Percentiles rank a stretch among this genome's conserved stretches.
phyloP scores from a whole-genome alignment of 2,888 invertebrate genomes.

The Nowickia ferox region DNA sequence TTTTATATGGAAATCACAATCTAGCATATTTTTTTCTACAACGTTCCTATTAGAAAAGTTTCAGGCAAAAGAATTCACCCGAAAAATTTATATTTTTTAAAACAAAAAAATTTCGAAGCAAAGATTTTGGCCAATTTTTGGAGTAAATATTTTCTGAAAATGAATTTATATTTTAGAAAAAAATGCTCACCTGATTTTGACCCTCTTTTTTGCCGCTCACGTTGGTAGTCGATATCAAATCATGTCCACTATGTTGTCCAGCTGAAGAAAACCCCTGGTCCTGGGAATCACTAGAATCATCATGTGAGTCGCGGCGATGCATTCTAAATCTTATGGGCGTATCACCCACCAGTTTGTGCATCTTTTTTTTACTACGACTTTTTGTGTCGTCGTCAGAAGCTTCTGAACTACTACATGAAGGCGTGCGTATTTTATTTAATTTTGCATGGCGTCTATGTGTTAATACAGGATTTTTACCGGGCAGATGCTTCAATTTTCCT shows the following conservation, averaged over 20 bases:
- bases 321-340: conserved; percentile 86
- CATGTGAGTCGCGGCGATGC: conserved; percentile 90
- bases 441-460: conserved; percentile 86
- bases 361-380: conserved; percentile 89
- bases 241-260: conserved; percentile 76
- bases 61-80: no score
- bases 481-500: conserved; percentile 79
- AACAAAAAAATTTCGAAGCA: no score
- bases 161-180: background rate
- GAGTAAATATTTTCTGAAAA: background rate
- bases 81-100: no score
- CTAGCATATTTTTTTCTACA: no score
- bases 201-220: conserved; percentile 79
- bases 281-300: conserved; percentile 93
- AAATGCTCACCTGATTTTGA: conserved; percentile 75
- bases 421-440: conserved; percentile 89
- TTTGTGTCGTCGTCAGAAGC: conserved; percentile 95
- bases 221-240: conserved; percentile 67
- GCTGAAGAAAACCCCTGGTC: conserved; percentile 85
- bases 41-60: no score
- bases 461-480: conserved; percentile 80
- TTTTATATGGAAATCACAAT: no score
- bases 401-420: conserved; percentile 97
- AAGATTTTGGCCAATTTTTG: no score
- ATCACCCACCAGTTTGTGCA: conserved; percentile 87